Conservation (phyloP, 2,797 vertebrate genomes). For the Otus scops region DNA sequence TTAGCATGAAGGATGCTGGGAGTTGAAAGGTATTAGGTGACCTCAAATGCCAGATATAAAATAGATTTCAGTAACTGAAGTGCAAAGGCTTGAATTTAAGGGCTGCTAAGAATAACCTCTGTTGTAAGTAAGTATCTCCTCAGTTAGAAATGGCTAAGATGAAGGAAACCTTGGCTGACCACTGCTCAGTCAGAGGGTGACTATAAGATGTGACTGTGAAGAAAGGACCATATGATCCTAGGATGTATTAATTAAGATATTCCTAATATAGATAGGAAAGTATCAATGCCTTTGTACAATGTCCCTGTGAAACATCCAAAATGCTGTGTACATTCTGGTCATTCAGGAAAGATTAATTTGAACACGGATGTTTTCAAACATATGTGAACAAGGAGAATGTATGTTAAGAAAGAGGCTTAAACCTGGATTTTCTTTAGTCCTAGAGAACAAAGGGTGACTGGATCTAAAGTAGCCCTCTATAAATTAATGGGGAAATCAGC, state of each 20-base stretch:
- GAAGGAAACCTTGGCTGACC: neutral
- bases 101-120: neutral
- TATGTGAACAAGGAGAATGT: neutral
- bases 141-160: neutral
- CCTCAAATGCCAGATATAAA: neutral
- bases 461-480: neutral
- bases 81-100: neutral
- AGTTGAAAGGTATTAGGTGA: neutral
- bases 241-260: neutral
- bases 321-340: neutral
- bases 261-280: neutral
- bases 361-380: neutral
- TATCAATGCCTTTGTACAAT: neutral
- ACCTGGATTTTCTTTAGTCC: neutral
- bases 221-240: neutral
- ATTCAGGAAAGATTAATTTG: neutral
- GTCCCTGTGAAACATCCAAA: neutral
- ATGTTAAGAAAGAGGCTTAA: slow-evolving; percentile 7
- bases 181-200: neutral
- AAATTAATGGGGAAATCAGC: neutral
- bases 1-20: neutral
- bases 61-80: neutral
- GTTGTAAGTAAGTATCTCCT: neutral
- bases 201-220: neutral
- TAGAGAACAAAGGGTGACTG: neutral